A percentile compares a stretch with the other conserved stretches of the same genome.
Evolutionary conservation across 2,113 vertebrate genomes (phyloP).

Genomic region (Loxodonta africana): DNA sequence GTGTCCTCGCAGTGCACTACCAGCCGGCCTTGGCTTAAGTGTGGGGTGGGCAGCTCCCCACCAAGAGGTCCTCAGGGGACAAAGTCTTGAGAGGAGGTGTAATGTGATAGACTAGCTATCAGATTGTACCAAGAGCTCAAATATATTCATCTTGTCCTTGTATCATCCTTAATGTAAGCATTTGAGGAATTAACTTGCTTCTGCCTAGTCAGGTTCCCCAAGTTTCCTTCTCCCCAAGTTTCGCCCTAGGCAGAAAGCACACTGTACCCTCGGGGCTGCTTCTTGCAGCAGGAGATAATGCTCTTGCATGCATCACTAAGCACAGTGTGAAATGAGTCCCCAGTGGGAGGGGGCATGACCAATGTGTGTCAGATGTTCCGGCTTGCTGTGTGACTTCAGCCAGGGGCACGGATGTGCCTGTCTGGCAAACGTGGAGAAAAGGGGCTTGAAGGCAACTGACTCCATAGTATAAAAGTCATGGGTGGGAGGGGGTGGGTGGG

Average conservation of each 20-base stretch:
- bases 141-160: not conserved
- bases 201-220: not conserved
- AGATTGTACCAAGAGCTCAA: not conserved
- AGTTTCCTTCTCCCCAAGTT: not conserved
- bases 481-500: not conserved
- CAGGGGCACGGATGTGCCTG: not conserved
- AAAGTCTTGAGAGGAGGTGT: not conserved
- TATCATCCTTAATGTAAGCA: constrained; percentile 43
- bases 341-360: constrained; percentile 31
- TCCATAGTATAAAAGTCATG: not conserved
- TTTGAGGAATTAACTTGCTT: constrained; percentile 31
- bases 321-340: constrained; percentile 25
- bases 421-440: not conserved
- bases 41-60: not conserved
- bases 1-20: not conserved
- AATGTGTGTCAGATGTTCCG: constrained; percentile 49
- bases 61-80: not conserved
- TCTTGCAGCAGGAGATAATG: constrained; percentile 35
- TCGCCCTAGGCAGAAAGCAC: not conserved
- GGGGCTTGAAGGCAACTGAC: constrained; percentile 11
- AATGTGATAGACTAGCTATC: not conserved
- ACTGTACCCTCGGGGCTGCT: not conserved
- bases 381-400: constrained; percentile 38
- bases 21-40: not conserved
- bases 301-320: constrained; percentile 18